These are phyloP conservation scores for Drosophila nigromelanica DNA, from an alignment of 1,140 invertebrate species.

Conservation along the genomic window DNA sequence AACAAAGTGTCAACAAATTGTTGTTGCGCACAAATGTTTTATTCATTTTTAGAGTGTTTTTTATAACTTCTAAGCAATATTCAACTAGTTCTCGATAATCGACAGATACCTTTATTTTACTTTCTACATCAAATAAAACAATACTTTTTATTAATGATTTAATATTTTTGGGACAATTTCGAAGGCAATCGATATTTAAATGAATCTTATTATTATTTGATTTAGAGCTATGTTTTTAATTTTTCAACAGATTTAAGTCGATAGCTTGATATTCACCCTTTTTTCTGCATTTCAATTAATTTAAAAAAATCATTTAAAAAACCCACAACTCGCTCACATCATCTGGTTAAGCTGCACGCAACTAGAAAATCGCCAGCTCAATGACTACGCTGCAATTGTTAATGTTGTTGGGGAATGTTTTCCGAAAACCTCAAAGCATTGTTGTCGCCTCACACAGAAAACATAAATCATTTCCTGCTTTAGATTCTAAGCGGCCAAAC, in stretches of 20 bases:
- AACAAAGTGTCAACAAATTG: slow-evolving; percentile 49
- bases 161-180: too few species aligned
- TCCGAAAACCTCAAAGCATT: neutral
- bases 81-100: too few species aligned
- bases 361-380: slow-evolving; percentile 9
- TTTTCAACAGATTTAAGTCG: too few species aligned
- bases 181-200: too few species aligned
- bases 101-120: too few species aligned
- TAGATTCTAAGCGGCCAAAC: neutral
- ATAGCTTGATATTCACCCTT: neutral
- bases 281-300: neutral
- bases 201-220: too few species aligned
- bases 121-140: too few species aligned
- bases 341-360: slow-evolving; percentile 8
- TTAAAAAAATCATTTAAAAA: too few species aligned
- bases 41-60: neutral
- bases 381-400: neutral
- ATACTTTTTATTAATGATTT: too few species aligned
- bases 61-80: neutral
- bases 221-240: too few species aligned
- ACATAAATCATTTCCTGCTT: slow-evolving; percentile 42
- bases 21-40: slow-evolving; percentile 8
- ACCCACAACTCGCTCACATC: slow-evolving; percentile 12
- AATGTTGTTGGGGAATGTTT: slow-evolving; percentile 4
- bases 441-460: slow-evolving; percentile 8